These are phyloP conservation scores for Silurus asotus DNA, from an alignment of 2,113 vertebrate genomes.

Conservation along the genomic window DNA sequence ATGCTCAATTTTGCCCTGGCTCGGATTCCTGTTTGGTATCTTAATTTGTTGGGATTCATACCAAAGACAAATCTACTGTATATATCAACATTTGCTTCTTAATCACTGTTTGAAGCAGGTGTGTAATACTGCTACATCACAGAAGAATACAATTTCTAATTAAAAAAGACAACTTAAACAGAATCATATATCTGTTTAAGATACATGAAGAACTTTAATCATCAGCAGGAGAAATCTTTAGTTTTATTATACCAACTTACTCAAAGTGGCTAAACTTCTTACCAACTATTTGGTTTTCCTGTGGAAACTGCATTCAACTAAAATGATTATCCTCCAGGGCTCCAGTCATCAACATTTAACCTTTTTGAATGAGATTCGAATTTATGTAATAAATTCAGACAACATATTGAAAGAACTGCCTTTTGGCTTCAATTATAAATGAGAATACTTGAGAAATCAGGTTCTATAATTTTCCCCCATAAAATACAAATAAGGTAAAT, in stretches of 20 bases:
- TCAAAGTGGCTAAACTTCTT: background rate
- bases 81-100: background rate
- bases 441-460: background rate
- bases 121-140: background rate
- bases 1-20: background rate
- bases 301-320: background rate
- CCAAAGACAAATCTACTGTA: background rate
- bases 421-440: background rate
- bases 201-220: background rate
- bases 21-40: background rate
- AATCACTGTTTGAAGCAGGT: background rate
- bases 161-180: background rate
- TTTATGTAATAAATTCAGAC: background rate
- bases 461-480: background rate
- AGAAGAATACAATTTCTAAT: background rate
- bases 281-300: background rate
- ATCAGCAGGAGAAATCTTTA: background rate
- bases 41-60: background rate
- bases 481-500: background rate
- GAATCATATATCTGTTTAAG: background rate
- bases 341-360: background rate
- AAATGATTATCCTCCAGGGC: background rate
- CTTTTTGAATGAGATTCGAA: background rate
- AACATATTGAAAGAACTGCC: background rate
- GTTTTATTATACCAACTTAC: background rate